These are phyloP conservation scores for Peromyscus maniculatus DNA, from an alignment of 2,113 vertebrate genomes.

Conservation along the genomic window DNA sequence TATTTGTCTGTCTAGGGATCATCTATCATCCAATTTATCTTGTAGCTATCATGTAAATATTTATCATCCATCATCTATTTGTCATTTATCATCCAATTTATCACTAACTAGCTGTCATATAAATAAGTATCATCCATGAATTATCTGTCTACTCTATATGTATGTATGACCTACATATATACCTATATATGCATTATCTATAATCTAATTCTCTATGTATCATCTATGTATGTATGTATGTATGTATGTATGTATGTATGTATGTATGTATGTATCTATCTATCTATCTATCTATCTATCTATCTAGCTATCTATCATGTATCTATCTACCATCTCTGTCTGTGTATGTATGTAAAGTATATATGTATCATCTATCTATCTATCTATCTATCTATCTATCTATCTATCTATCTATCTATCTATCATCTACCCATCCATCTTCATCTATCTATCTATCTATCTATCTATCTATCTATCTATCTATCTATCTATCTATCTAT, in stretches of 20 bases:
- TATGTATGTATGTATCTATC: neutral
- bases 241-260: neutral
- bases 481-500: neutral
- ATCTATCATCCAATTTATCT: neutral
- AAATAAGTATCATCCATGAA: neutral
- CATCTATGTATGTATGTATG: no score
- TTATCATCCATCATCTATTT: neutral
- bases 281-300: neutral
- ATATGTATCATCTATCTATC: no score
- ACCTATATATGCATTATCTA: no score
- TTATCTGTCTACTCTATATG: neutral
- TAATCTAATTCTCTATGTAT: neutral
- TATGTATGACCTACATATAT: neutral
- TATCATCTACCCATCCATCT: neutral
- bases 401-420: neutral
- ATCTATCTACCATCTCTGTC: neutral
- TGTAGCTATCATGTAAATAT: neutral
- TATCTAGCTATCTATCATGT: neutral
- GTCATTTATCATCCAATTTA: neutral
- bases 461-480: neutral
- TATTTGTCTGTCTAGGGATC: neutral
- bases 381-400: neutral
- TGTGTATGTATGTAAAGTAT: no score
- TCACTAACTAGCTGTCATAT: no score
- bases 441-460: neutral